Conservation (phyloP, 2,888 invertebrate genomes). For the Metallyticus violacea region DNA sequence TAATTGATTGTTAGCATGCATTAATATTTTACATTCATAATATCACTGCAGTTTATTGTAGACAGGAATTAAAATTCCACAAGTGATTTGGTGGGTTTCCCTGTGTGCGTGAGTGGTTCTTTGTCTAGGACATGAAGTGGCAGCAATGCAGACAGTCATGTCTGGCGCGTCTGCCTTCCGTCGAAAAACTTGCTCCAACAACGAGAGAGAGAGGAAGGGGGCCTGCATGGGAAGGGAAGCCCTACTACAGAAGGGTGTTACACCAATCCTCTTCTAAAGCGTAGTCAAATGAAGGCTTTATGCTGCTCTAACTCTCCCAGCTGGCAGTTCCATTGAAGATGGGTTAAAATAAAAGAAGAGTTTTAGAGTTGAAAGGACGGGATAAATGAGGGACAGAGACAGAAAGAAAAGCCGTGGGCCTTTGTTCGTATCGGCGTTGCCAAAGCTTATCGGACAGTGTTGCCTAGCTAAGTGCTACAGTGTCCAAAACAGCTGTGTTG, state of each 20-base stretch:
- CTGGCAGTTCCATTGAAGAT: not conserved
- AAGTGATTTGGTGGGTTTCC: no score
- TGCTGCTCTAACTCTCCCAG: not conserved
- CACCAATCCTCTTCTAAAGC: not conserved
- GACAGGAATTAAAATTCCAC: no score
- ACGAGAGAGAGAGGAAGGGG: not conserved
- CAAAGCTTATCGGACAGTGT: slow-evolving; percentile 1
- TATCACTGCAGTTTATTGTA: not conserved
- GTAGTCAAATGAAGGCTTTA: no score
- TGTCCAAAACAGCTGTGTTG: not conserved
- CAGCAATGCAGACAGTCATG: no score
- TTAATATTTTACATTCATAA: not conserved
- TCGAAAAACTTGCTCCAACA: not conserved
- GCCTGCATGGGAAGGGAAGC: not conserved
- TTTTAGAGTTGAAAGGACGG: not conserved
- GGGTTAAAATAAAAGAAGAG: not conserved
- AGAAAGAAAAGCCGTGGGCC: not conserved
- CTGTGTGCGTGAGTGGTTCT: not conserved
- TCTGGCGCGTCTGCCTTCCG: not conserved
- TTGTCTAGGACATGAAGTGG: no score
- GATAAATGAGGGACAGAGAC: not conserved
- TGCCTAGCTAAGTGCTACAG: not conserved
- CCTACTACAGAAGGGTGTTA: not conserved
- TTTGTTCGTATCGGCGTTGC: slow-evolving; percentile 13
- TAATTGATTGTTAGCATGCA: slow-evolving; percentile 4